These are phyloP conservation scores for Tachysurus fulvidraco DNA, from an alignment of 2,113 vertebrate genomes.

Conservation along the genomic window DNA sequence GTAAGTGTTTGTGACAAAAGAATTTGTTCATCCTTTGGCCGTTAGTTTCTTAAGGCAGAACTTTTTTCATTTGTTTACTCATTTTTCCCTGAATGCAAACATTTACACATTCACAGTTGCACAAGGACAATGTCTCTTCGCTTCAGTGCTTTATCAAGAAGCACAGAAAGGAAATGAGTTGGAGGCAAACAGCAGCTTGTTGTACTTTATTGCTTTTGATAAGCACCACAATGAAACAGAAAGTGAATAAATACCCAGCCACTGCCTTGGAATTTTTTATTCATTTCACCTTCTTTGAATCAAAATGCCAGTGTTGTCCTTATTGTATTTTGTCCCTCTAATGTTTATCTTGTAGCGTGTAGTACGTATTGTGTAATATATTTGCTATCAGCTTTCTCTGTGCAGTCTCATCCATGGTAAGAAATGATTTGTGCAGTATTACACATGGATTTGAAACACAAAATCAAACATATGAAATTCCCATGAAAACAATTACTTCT, in stretches of 20 bases:
- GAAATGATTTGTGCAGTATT: background rate
- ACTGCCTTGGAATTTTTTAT: background rate
- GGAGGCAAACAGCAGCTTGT: slow-evolving; percentile 15
- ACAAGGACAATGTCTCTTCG: slow-evolving; percentile 27
- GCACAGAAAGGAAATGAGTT: slow-evolving; percentile 15
- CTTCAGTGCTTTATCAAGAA: slow-evolving; percentile 35
- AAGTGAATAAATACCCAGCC: background rate
- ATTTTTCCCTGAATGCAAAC: slow-evolving; percentile 21
- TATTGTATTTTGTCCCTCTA: background rate
- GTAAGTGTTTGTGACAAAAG: background rate
- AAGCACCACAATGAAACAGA: slow-evolving; percentile 20
- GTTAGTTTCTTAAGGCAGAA: background rate
- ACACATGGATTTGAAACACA: background rate
- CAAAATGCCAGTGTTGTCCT: slow-evolving; percentile 12
- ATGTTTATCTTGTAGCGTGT: slow-evolving; percentile 14
- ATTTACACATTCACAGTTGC: slow-evolving; percentile 14
- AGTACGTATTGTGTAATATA: background rate
- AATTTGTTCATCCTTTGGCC: background rate
- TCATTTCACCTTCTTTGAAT: slow-evolving; percentile 24
- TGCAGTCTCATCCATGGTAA: background rate
- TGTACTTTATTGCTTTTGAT: slow-evolving; percentile 40
- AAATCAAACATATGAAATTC: background rate
- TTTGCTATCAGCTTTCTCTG: slow-evolving; percentile 1
- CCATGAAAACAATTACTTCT: background rate
- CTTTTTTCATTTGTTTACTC: slow-evolving; percentile 6